phyloP scores from a whole-genome alignment of 2,888 invertebrate genomes.

The Callyntrura sp. region DNA sequence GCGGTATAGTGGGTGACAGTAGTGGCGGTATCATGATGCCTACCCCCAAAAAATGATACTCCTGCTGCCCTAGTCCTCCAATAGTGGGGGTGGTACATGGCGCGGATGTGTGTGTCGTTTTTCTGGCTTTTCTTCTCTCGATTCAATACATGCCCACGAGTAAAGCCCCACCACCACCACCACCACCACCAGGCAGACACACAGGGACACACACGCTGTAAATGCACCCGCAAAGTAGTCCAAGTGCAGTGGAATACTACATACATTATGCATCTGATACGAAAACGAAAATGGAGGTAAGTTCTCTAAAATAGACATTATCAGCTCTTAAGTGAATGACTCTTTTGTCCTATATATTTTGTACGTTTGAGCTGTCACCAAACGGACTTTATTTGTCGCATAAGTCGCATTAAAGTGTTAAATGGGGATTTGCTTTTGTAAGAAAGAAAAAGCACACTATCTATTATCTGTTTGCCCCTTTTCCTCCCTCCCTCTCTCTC shows the following conservation, averaged over 20 bases:
- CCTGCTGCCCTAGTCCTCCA: not conserved
- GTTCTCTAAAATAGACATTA: conserved; percentile 47
- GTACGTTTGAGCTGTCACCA: conserved; percentile 71
- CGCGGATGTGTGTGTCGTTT: too few species aligned
- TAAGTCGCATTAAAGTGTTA: conserved; percentile 76
- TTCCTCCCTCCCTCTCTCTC: not conserved
- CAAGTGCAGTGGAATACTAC: not conserved
- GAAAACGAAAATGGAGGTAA: not conserved
- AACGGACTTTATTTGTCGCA: conserved; percentile 74
- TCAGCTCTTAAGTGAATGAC: conserved; percentile 66
- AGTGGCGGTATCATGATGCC: not conserved
- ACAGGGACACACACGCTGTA: not conserved
- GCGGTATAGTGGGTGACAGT: not conserved
- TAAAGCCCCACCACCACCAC: not conserved
- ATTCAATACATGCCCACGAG: not conserved
- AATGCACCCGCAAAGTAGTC: not conserved
- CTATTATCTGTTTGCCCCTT: conserved; percentile 65
- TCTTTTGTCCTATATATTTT: conserved; percentile 64
- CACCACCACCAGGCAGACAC: too few species aligned
- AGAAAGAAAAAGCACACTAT: conserved; percentile 69
- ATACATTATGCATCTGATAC: not conserved
- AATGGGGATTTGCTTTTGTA: conserved; percentile 77
- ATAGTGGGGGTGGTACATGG: not conserved
- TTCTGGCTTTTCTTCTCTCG: too few species aligned
- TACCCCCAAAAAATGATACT: not conserved